Evolutionary conservation across 2,888 invertebrate genomes (phyloP).

Genomic region (Apodemia mormo): DNA sequence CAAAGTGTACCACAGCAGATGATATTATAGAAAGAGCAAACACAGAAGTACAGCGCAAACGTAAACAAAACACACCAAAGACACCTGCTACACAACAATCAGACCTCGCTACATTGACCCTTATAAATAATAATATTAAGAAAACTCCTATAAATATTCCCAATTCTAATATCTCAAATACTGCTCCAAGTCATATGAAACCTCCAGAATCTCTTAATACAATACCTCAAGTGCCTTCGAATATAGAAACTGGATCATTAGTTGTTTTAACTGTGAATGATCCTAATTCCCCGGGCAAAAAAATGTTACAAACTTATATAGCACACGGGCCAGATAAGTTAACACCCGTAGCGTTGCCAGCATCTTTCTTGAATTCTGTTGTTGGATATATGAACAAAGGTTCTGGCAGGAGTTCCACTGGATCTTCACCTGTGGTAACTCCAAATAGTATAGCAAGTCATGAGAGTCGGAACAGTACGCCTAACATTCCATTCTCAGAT

Average conservation of each 20-base stretch:
- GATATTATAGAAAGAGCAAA: conserved; percentile 51
- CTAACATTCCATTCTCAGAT: conserved; percentile 38
- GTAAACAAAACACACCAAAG: conserved; percentile 23
- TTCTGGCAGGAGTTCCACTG: conserved; percentile 55
- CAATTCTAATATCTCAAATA: neutral
- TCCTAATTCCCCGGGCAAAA: conserved; percentile 64
- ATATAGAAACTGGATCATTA: conserved; percentile 67
- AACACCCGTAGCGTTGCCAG: conserved; percentile 61
- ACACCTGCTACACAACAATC: conserved; percentile 17
- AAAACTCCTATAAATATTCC: neutral
- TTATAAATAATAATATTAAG: neutral
- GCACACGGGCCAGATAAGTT: conserved; percentile 58
- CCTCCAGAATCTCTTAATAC: neutral
- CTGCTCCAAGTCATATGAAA: conserved; percentile 19
- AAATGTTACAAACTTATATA: conserved; percentile 72
- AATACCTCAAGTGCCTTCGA: conserved; percentile 50
- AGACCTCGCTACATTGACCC: neutral
- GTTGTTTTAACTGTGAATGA: conserved; percentile 70
- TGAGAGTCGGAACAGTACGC: conserved; percentile 49
- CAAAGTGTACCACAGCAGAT: conserved; percentile 43
- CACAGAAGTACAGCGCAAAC: conserved; percentile 35
- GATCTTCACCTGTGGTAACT: conserved; percentile 68
- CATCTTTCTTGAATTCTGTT: conserved; percentile 61
- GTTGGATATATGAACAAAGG: conserved; percentile 69
- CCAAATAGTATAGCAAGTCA: conserved; percentile 60